These are phyloP conservation scores for Heliothis subflexa DNA, from an alignment of 1,140 invertebrate genomes.

Conservation along the genomic window DNA sequence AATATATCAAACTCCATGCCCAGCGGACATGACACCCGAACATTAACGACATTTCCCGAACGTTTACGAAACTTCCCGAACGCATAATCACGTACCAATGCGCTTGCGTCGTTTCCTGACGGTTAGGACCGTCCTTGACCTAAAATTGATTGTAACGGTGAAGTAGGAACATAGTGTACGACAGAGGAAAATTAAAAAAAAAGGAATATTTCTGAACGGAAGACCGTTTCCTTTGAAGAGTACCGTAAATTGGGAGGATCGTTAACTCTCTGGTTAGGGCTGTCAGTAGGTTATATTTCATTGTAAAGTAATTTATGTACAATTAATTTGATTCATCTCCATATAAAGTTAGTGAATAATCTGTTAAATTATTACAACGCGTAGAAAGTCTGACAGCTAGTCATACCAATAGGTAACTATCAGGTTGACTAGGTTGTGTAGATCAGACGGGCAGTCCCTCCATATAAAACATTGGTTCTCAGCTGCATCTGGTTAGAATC, in stretches of 20 bases:
- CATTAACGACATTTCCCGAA: constrained; percentile 9
- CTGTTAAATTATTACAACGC: no score
- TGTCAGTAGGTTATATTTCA: constrained; percentile 11
- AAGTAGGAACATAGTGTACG: background rate
- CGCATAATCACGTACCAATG: constrained; percentile 12
- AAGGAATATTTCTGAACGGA: constrained; percentile 26
- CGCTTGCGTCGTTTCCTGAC: constrained; percentile 12
- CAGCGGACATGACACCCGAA: constrained; percentile 16
- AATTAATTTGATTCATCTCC: background rate
- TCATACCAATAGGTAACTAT: no score
- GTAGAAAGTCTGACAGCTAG: no score
- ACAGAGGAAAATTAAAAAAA: constrained; percentile 47
- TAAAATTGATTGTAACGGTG: constrained; percentile 12
- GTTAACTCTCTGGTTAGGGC: constrained; percentile 39
- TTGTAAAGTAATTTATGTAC: background rate
- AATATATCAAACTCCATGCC: background rate
- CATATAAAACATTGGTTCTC: no score
- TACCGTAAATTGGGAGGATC: constrained; percentile 37
- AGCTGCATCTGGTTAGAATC: no score
- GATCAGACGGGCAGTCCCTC: no score
- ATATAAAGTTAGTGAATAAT: background rate
- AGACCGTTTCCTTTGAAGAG: constrained; percentile 36
- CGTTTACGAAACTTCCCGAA: constrained; percentile 30
- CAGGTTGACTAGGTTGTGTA: no score
- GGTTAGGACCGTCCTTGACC: constrained; percentile 25